Conservation (phyloP, 2,113 vertebrate species). For the Uropsilus gracilis region DNA sequence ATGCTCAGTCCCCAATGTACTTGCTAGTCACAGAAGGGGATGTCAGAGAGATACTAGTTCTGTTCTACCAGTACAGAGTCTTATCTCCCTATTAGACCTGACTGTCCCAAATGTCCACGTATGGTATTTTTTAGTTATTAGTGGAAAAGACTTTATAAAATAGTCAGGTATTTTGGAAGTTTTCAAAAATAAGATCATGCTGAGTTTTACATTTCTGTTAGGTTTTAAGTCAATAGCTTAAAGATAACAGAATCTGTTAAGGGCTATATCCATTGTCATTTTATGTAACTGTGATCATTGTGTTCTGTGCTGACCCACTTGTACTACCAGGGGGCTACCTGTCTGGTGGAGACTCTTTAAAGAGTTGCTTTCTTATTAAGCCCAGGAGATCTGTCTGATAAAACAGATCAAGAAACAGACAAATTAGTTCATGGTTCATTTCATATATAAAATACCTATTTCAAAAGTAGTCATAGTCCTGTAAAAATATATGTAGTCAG, state of each 20-base stretch:
- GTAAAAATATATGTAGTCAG: background rate
- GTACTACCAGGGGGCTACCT: background rate
- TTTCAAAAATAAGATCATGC: background rate
- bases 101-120: background rate
- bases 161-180: background rate
- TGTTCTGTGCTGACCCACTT: background rate
- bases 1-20: background rate
- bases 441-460: background rate
- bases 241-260: background rate
- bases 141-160: too few relatives aligned
- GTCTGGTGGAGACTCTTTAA: background rate
- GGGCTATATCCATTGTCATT: background rate
- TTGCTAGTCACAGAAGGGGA: background rate
- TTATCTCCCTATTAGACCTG: background rate
- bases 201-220: background rate
- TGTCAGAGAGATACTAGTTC: background rate
- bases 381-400: too few relatives aligned
- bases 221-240: background rate
- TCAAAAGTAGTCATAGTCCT: background rate
- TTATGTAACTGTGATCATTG: background rate
- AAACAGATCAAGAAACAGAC: background rate
- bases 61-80: fast-evolving
- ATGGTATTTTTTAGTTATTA: background rate
- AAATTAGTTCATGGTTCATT: background rate
- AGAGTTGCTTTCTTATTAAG: background rate